These are phyloP conservation scores for Heliornis fulica DNA, from an alignment of 2,113 vertebrate species.

Conservation along the genomic window DNA sequence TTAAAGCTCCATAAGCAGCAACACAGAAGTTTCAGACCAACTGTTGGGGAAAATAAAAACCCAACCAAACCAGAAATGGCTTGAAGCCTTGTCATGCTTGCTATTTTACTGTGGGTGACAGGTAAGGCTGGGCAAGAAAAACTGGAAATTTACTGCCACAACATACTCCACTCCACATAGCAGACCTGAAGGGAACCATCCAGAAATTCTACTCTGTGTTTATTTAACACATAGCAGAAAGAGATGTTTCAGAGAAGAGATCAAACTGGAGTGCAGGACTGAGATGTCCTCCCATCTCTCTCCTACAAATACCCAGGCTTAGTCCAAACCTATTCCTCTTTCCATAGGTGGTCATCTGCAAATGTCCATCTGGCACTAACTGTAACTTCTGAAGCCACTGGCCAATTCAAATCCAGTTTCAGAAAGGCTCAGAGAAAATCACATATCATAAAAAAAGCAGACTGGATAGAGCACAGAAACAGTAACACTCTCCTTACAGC, in stretches of 20 bases:
- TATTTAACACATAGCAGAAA: neutral
- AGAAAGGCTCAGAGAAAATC: neutral
- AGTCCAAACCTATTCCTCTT: neutral
- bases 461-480: neutral
- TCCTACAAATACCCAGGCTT: fast-evolving
- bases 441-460: neutral
- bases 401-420: neutral
- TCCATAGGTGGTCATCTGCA: fast-evolving
- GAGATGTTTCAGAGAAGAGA: fast-evolving
- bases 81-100: neutral
- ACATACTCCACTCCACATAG: no score
- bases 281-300: neutral
- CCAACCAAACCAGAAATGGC: neutral
- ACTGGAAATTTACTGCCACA: neutral
- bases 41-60: neutral
- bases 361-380: no score
- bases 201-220: neutral
- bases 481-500: neutral
- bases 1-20: neutral
- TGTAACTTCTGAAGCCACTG: neutral
- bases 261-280: neutral
- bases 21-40: neutral
- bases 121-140: neutral
- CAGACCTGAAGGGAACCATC: neutral
- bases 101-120: neutral